Evolutionary conservation across 1,140 invertebrate genomes (phyloP), one percentile per base, ranked within the genome.

Genomic region (Atta cephalotes): DNA sequence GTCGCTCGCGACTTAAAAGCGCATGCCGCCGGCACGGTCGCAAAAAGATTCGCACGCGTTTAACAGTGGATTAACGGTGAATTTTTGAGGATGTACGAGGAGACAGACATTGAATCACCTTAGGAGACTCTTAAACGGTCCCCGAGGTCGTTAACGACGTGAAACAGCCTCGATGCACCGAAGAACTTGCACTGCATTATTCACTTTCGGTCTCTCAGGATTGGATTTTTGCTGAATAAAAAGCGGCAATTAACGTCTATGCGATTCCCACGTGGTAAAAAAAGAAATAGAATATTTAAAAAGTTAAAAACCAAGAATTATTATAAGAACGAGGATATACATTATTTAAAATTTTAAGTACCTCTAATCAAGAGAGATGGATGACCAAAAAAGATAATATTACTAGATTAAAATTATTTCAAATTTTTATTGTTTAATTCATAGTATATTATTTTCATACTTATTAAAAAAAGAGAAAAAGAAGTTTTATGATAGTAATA

Each of bases 41-140:
- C 39, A 62, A 74, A 82, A 72, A 74, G n/a, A 39, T 74, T 16
- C 39, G 56, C 39, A 70, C 70, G 25, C 80, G 14, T 68, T 80
- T 39, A 80, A 9, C 63, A 12, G 7, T 58, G 45, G 49, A 63
- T 82, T 74, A 84, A 84, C 39, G 9, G 39, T 45, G 80, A 74
- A 63, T 84, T 84, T 84, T 84, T 84, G 14, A 84, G 39, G 56
- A 84, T 74, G 56, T 84, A 62, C 70, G 21, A 63, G 28, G 3
- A 76, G 70, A 76, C 56, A 84, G 39, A 84, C 70, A 58, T 84
- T 84, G 25, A 84, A 84, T 84, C 70, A 49, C 70, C 25, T 21
- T 76, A 84, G 39, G 68, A 84, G 70, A 74, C 18, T 28, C 56
- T 84, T 84, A 84, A 84, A 74, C 25, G 80, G 70, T 84, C 80